Base-by-base conservation (phyloP, 2,113 vertebrate genomes). In the Beaufortia kweichowensis region DNA sequence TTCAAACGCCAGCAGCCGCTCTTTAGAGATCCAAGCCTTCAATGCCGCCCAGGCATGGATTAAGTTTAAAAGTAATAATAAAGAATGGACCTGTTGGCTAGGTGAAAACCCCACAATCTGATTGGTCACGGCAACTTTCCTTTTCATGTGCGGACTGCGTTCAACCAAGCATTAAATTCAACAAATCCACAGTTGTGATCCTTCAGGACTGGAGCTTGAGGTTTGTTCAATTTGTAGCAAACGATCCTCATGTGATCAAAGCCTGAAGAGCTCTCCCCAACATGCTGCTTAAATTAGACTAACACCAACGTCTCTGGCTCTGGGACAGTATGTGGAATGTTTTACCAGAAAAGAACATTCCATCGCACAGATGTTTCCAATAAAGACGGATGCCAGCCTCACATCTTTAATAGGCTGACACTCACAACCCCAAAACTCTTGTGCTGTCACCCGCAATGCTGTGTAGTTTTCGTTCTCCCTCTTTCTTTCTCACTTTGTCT, bases 151-250 rank as follows among this genome's bases (percentile, higher is more conserved):
- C 93, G 94, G 95, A 93, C 94, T 92, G 92, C 90, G 92, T 96
- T 95, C 96, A 98, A 98, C 94, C 93, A 96, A 95, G 95, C 97
- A 93, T 98, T 98, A 97, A 99, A 99, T 99, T 98, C 96, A 96
- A 98, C 97, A 98, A 99, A 99, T 98, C 96, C 96, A 95, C 87
- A 93, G 94, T 95, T 95, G 95, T 97, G 95, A 97, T 98, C 95
- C 95, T 92, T 94, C 93, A 96, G 95, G 95, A 96, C 95, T 90
- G 86, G 91, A 94, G 94, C 93, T 92, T 93, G 95, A 56, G 94
- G 94, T 97, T 96, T 95, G 94, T 98, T 99, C 97, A 99, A 98
- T 99, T 99, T 98, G 97, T 98, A 98, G 94, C 93, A 95, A 98
- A 95, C 94, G 93, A 96, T 98, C 96, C 93, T 94, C 93, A 91